phyloP scores from a whole-genome alignment of 2,797 vertebrate species.

The Gila robusta region DNA sequence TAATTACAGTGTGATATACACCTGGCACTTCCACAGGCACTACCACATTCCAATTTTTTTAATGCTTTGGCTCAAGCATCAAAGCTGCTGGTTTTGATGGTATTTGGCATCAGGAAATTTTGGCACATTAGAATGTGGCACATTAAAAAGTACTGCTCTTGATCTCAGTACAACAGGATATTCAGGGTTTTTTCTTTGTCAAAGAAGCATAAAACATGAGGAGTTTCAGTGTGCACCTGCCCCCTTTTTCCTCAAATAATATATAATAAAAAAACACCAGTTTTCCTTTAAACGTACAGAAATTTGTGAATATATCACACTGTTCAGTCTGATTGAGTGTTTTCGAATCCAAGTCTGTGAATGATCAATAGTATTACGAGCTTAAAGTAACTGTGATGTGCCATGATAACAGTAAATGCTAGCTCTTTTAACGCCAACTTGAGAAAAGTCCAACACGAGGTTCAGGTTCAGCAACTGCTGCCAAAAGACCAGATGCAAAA shows the following conservation, averaged over 20 bases:
- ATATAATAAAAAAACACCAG: background rate
- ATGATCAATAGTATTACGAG: constrained; percentile 50
- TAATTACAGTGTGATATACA: constrained; percentile 80
- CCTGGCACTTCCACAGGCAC: constrained; percentile 76
- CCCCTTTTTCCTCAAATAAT: constrained; percentile 5
- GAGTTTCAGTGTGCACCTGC: constrained; percentile 30
- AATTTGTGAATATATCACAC: background rate
- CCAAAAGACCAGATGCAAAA: constrained; percentile 76
- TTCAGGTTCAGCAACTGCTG: constrained; percentile 71
- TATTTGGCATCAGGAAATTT: constrained; percentile 76
- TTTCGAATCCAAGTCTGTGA: constrained; percentile 42
- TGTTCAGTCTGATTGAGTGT: constrained; percentile 10
- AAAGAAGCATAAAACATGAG: constrained; percentile 49
- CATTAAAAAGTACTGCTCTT: constrained; percentile 72
- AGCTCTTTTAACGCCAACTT: constrained; percentile 67
- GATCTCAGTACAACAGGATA: constrained; percentile 74
- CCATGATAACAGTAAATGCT: constrained; percentile 57
- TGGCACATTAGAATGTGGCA: constrained; percentile 78
- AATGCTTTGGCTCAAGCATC: constrained; percentile 79
- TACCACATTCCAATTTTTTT: constrained; percentile 80
- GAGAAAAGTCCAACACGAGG: constrained; percentile 65
- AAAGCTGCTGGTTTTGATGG: constrained; percentile 80
- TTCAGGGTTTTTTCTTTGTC: constrained; percentile 71
- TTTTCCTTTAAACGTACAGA: constrained; percentile 5
- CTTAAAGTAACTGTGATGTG: constrained; percentile 53